Evolutionary conservation across 2,888 invertebrate species (phyloP).

Genomic region (Dicycla oo): DNA sequence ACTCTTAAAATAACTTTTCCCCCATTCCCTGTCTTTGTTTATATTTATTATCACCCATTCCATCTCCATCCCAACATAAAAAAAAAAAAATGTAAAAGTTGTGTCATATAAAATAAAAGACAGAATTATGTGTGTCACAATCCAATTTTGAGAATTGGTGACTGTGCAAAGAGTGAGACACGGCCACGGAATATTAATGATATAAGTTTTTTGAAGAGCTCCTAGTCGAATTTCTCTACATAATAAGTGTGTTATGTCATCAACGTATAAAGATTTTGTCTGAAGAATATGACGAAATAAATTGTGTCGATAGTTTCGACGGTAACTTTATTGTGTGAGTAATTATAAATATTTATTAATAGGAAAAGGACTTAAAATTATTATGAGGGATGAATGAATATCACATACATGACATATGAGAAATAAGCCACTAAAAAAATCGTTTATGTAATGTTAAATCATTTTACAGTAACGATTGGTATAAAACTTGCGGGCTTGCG

Average conservation of each 20-base stretch:
- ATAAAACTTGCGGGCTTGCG: not conserved
- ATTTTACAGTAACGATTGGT: not conserved
- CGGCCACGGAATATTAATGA: constrained; percentile 62
- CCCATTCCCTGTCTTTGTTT: constrained; percentile 7
- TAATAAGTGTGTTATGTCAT: constrained; percentile 43
- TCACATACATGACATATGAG: not conserved
- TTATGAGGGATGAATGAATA: not conserved
- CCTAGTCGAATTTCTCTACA: constrained; percentile 31
- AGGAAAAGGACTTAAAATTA: not conserved
- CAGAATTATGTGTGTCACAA: constrained; percentile 61
- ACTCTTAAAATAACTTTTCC: not conserved
- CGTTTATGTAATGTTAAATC: too few relatives aligned
- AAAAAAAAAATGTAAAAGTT: constrained; percentile 48
- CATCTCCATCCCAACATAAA: constrained; percentile 11
- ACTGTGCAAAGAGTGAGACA: constrained; percentile 50
- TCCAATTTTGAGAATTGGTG: constrained; percentile 62
- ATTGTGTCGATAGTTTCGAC: not conserved
- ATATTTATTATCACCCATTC: constrained; percentile 22
- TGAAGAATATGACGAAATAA: constrained; percentile 9
- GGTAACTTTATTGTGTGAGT: too few relatives aligned
- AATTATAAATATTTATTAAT: not conserved
- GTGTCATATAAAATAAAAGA: constrained; percentile 57
- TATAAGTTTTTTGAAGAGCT: constrained; percentile 54
- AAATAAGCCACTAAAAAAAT: not conserved
- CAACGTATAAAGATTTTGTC: constrained; percentile 22